phyloP scores from a whole-genome alignment of 2,888 invertebrate species.

The Orgyia antiqua region DNA sequence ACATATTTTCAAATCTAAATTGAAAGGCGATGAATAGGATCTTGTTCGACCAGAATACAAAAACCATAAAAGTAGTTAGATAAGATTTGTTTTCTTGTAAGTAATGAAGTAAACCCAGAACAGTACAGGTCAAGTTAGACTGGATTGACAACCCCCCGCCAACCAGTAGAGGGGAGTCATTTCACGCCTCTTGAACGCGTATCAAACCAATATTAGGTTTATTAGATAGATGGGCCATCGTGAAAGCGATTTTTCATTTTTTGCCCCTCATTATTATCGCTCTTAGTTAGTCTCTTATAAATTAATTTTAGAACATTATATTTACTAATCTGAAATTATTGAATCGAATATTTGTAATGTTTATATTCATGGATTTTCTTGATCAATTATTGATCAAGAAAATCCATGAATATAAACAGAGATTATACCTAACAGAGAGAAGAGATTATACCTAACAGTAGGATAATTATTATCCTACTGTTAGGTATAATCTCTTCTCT shows the following conservation, averaged over 20 bases:
- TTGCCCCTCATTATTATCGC: conserved; percentile 43
- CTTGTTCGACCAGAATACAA: conserved; percentile 22
- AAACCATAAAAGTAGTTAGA: conserved; percentile 16
- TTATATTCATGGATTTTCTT: too few species aligned
- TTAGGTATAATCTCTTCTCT: too few species aligned
- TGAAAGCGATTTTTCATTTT: conserved; percentile 62
- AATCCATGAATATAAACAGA: too few species aligned
- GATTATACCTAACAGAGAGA: too few species aligned
- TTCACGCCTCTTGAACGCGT: conserved; percentile 73
- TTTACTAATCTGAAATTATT: conserved; percentile 12
- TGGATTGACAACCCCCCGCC: conserved; percentile 37
- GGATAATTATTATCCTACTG: too few species aligned
- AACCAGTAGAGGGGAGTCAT: conserved; percentile 55
- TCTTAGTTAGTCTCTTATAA: conserved; percentile 25
- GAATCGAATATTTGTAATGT: too few species aligned
- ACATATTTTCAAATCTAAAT: conserved; percentile 50
- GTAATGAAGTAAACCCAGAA: conserved; percentile 33
- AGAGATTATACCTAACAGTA: too few species aligned
- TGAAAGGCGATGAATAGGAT: conserved; percentile 32
- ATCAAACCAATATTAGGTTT: conserved; percentile 75
- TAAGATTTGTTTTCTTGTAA: conserved; percentile 16
- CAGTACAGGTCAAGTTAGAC: conserved; percentile 38
- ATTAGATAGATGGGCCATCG: conserved; percentile 69
- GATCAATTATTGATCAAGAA: too few species aligned
- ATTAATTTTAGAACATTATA: conserved; percentile 24